Conservation (phyloP, 2,888 invertebrate species). For the Drepana falcataria region DNA sequence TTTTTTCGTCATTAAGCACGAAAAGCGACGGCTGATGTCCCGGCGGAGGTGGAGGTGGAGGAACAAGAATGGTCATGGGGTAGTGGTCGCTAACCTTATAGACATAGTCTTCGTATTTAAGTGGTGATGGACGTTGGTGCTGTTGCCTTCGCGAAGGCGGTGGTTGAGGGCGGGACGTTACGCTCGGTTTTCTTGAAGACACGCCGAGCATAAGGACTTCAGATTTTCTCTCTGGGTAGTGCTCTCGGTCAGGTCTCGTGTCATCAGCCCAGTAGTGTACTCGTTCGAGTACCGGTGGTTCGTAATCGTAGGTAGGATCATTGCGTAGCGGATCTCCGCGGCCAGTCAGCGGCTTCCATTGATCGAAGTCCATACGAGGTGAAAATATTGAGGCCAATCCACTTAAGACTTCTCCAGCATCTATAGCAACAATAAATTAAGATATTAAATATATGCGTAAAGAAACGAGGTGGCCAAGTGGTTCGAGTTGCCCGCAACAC, state of each 20-base stretch:
- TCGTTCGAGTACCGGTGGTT: slow-evolving; percentile 87
- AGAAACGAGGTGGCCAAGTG: not conserved
- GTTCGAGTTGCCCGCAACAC: too few species aligned
- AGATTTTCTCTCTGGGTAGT: slow-evolving; percentile 79
- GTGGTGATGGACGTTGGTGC: slow-evolving; percentile 36
- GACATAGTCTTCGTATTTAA: slow-evolving; percentile 72
- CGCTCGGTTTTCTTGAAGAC: slow-evolving; percentile 82
- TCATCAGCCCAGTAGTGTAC: slow-evolving; percentile 90
- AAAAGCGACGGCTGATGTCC: slow-evolving; percentile 57
- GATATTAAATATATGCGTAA: not conserved
- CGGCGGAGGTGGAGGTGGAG: slow-evolving; percentile 80
- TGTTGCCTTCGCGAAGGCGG: slow-evolving; percentile 29
- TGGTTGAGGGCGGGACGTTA: slow-evolving; percentile 66
- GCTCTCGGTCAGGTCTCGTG: slow-evolving; percentile 76
- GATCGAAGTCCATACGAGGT: slow-evolving; percentile 89
- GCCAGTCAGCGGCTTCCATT: slow-evolving; percentile 89
- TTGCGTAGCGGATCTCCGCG: slow-evolving; percentile 89
- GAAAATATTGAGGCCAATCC: slow-evolving; percentile 76
- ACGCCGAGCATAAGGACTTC: slow-evolving; percentile 85
- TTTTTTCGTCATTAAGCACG: slow-evolving; percentile 44
- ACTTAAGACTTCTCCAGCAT: slow-evolving; percentile 36
- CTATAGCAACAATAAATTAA: slow-evolving; percentile 35
- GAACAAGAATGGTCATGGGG: slow-evolving; percentile 84
- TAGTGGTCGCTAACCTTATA: slow-evolving; percentile 74
- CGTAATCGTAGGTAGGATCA: slow-evolving; percentile 91